Percentiles rank a stretch among this genome's conserved stretches.
These are phyloP conservation scores for Microchrysa polita DNA, from an alignment of 2,888 invertebrate species.

Conservation along the genomic window DNA sequence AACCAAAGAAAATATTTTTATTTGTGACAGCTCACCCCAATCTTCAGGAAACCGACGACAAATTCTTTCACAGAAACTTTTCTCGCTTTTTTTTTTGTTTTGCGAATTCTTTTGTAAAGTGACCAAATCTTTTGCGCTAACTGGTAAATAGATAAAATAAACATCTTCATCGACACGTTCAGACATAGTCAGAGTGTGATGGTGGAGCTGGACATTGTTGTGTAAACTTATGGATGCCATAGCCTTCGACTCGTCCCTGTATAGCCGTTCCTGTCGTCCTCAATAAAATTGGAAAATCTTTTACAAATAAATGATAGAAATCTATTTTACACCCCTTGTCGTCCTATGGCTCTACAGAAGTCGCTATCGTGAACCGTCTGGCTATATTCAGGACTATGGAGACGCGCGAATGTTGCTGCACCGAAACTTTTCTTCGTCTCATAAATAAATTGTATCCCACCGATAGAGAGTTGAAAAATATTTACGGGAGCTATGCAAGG, in stretches of 20 bases:
- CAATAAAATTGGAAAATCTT: slow-evolving; percentile 42
- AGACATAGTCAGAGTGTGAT: not conserved
- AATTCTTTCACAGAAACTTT: not conserved
- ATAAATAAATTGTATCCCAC: slow-evolving; percentile 30
- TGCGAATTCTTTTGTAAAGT: not conserved
- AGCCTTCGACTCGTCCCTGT: not conserved
- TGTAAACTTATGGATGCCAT: too few relatives aligned
- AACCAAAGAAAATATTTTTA: too few relatives aligned
- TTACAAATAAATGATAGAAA: slow-evolving; percentile 42
- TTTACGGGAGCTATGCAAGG: slow-evolving; percentile 29
- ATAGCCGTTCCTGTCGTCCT: not conserved
- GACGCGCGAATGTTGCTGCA: slow-evolving; percentile 8
- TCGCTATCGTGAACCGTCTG: not conserved
- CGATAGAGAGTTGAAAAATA: slow-evolving; percentile 26
- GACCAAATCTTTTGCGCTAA: not conserved
- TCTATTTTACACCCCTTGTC: slow-evolving; percentile 35
- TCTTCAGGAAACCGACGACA: too few relatives aligned
- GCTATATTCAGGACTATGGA: too few relatives aligned
- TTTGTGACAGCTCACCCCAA: too few relatives aligned
- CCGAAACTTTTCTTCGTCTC: slow-evolving; percentile 7
- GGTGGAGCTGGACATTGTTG: not conserved
- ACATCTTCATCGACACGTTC: not conserved
- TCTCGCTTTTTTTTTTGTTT: not conserved
- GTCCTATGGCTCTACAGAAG: not conserved
- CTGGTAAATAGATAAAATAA: slow-evolving; percentile 2